These are phyloP conservation scores for Characodon lateralis DNA, from an alignment of 2,797 vertebrate genomes.

Conservation along the genomic window DNA sequence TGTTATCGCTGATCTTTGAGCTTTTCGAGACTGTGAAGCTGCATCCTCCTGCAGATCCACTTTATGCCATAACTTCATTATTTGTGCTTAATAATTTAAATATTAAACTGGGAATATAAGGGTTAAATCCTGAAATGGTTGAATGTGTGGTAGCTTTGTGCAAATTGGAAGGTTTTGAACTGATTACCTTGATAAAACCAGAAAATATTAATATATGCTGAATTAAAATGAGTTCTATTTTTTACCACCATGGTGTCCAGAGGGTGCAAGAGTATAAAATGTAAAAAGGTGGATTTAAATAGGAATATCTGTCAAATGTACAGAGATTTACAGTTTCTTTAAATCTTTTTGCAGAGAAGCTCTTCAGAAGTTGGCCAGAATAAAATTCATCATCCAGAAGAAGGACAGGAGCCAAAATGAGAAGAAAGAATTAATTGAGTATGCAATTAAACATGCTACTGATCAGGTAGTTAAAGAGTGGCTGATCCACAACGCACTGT, in stretches of 20 bases:
- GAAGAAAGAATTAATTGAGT: background rate
- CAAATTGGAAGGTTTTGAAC: background rate
- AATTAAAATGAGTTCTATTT: too few species aligned
- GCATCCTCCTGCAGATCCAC: too few species aligned
- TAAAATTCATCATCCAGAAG: conserved; percentile 4
- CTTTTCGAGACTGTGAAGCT: background rate
- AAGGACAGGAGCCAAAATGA: background rate
- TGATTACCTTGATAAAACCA: background rate
- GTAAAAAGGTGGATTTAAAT: too few species aligned
- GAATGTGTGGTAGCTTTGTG: background rate
- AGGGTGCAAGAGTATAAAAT: background rate
- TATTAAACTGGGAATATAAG: too few species aligned
- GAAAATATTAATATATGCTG: background rate
- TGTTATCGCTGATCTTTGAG: background rate
- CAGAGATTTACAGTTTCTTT: background rate
- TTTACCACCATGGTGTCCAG: too few species aligned
- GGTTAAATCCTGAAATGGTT: too few species aligned
- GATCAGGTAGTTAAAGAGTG: background rate
- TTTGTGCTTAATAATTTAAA: too few species aligned
- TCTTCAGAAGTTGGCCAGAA: background rate
- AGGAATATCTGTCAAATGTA: background rate
- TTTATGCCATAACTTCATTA: too few species aligned
- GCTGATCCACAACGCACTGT: conserved; percentile 3
- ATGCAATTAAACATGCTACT: background rate
- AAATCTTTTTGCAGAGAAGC: conserved; percentile 4